Evolutionary conservation across 2,797 vertebrate genomes (phyloP).

Genomic region (Sebastes alutus): DNA sequence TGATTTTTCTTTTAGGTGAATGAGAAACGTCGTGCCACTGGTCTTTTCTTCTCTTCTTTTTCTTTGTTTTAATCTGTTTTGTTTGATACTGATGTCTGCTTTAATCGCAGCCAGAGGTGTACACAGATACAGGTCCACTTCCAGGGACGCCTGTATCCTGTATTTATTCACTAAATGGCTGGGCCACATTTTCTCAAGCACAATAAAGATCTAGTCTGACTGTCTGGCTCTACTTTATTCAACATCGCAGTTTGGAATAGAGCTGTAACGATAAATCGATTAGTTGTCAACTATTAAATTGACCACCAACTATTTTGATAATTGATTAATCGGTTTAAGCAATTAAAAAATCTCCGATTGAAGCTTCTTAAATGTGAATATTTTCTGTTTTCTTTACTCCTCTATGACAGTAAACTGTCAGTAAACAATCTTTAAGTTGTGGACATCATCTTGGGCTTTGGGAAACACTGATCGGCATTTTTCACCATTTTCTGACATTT

Average conservation of each 20-base stretch:
- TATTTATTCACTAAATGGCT: slow-evolving; percentile 57
- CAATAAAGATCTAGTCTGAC: slow-evolving; percentile 59
- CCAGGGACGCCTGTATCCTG: slow-evolving; percentile 35
- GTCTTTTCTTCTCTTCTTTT: not conserved
- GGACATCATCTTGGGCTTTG: too few species aligned
- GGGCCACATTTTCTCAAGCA: slow-evolving; percentile 44
- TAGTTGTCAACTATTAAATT: too few species aligned
- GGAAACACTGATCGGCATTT: too few species aligned
- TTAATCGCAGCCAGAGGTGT: slow-evolving; percentile 17
- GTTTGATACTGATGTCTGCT: slow-evolving; percentile 27
- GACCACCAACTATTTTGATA: too few species aligned
- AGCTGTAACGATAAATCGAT: not conserved
- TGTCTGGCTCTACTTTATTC: slow-evolving; percentile 42
- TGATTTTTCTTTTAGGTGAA: slow-evolving; percentile 26
- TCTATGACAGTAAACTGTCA: too few species aligned
- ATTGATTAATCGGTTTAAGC: too few species aligned
- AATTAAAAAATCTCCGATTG: too few species aligned
- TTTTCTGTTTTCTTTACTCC: too few species aligned
- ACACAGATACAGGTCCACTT: slow-evolving; percentile 27
- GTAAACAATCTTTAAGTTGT: too few species aligned
- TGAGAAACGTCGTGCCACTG: not conserved
- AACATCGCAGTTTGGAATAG: not conserved
- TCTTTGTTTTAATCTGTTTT: slow-evolving; percentile 26
- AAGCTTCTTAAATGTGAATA: too few species aligned
- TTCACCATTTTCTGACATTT: too few species aligned